phyloP scores from a whole-genome alignment of 1,140 invertebrate genomes.

The Thaumatotibia leucotreta region DNA sequence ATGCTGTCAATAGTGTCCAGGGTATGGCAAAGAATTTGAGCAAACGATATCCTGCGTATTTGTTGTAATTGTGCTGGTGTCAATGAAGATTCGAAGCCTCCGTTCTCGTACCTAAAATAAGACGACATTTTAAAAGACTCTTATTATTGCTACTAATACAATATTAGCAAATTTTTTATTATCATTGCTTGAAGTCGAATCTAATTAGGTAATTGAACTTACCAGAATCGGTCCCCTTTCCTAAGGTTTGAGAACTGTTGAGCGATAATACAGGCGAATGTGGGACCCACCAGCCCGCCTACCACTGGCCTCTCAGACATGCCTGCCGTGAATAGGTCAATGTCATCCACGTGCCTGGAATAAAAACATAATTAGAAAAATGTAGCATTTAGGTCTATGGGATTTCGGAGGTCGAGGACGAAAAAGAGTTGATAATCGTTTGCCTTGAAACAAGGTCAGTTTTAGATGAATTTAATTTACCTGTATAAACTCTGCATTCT shows the following conservation, averaged over 20 bases:
- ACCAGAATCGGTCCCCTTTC: slow-evolving; percentile 96
- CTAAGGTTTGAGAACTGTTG: slow-evolving; percentile 93
- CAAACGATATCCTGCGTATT: slow-evolving; percentile 87
- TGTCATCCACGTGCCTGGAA: slow-evolving; percentile 84
- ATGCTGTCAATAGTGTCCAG: slow-evolving; percentile 84
- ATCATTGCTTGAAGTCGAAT: neutral
- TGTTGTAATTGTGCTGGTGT: slow-evolving; percentile 90
- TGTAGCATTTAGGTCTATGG: no score
- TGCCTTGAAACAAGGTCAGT: no score
- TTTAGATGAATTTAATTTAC: no score
- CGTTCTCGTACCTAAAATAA: slow-evolving; percentile 84
- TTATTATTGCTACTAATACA: no score
- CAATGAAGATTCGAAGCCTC: slow-evolving; percentile 84
- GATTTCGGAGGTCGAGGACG: no score
- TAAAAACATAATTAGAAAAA: neutral
- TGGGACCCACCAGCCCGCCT: slow-evolving; percentile 94
- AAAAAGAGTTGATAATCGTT: no score
- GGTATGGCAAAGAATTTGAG: slow-evolving; percentile 91
- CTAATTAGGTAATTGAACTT: slow-evolving; percentile 13
- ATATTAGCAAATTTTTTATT: no score
- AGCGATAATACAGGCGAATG: slow-evolving; percentile 96
- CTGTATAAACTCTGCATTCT: slow-evolving; percentile 82
- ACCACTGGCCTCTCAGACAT: slow-evolving; percentile 88
- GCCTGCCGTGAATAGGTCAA: slow-evolving; percentile 95
- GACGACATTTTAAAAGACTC: slow-evolving; percentile 4